phyloP scores from a whole-genome alignment of 2,113 vertebrate genomes.

The Charina bottae region DNA sequence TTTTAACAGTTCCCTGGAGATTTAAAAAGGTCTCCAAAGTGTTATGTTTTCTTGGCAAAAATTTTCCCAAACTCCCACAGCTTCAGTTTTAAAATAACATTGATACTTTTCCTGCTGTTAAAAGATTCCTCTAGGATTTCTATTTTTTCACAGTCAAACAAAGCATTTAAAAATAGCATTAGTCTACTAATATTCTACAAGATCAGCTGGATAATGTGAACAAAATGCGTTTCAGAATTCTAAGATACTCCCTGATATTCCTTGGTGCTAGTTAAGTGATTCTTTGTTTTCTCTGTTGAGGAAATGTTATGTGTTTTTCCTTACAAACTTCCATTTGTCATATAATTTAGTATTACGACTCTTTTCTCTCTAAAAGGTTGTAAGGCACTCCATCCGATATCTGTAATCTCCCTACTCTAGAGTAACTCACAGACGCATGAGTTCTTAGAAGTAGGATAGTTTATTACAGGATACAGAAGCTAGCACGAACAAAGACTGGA shows the following conservation, averaged over 20 bases:
- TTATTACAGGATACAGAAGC: too few relatives aligned
- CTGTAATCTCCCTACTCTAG: too few relatives aligned
- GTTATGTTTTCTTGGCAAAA: constrained; percentile 48
- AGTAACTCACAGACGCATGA: too few relatives aligned
- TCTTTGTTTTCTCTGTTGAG: background rate
- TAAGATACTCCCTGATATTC: background rate
- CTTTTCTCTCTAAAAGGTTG: background rate
- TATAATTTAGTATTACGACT: background rate
- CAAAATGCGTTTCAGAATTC: constrained; percentile 5
- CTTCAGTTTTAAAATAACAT: constrained; percentile 48
- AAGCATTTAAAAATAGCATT: constrained; percentile 42
- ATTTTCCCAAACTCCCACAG: constrained; percentile 35
- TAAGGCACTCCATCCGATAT: too few relatives aligned
- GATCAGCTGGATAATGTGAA: constrained; percentile 5
- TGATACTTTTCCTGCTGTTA: constrained; percentile 39
- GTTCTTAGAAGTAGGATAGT: too few relatives aligned
- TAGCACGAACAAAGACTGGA: too few relatives aligned
- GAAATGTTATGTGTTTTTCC: background rate
- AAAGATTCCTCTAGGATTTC: constrained; percentile 36
- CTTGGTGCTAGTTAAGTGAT: background rate
- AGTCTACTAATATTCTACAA: constrained; percentile 34
- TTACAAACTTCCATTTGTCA: background rate
- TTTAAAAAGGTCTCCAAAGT: constrained; percentile 44
- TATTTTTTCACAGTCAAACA: constrained; percentile 37
- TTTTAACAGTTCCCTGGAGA: constrained; percentile 55